Conservation (phyloP, 2,113 vertebrate species). For the Muscicapa adusta region DNA sequence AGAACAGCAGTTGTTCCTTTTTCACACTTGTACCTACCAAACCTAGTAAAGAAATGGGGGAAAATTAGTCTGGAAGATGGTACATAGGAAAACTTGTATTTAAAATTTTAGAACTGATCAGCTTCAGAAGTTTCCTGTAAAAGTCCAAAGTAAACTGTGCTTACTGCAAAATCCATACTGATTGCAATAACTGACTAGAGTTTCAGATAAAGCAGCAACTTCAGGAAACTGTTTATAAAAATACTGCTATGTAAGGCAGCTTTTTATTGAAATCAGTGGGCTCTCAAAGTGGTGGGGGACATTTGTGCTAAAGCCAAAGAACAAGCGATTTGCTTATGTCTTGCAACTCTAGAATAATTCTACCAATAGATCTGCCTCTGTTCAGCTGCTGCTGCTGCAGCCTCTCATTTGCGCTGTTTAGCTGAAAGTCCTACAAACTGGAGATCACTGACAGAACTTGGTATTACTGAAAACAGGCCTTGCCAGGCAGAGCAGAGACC, state of each 20-base stretch:
- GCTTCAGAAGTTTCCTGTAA: background rate
- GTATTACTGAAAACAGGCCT: fast-evolving
- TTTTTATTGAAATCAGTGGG: background rate
- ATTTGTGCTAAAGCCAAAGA: background rate
- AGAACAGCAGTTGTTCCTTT: constrained; percentile 78
- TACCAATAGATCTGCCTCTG: fast-evolving
- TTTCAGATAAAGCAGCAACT: background rate
- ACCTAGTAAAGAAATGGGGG: constrained; percentile 42
- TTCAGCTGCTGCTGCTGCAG: background rate
- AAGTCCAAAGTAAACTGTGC: background rate
- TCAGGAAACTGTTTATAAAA: background rate
- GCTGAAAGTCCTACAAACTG: fast-evolving
- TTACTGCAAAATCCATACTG: background rate
- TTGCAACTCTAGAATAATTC: background rate
- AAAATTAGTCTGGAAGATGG: background rate
- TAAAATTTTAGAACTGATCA: background rate
- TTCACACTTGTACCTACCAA: constrained; percentile 76
- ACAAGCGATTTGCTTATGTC: background rate
- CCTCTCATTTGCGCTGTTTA: fast-evolving
- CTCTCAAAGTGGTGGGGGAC: background rate
- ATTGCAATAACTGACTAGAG: fast-evolving
- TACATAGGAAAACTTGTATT: background rate
- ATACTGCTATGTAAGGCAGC: background rate
- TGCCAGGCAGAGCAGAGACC: background rate
- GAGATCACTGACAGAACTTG: background rate